phyloP scores from a whole-genome alignment of 2,113 vertebrate genomes.

The Hippocampus zosterae region DNA sequence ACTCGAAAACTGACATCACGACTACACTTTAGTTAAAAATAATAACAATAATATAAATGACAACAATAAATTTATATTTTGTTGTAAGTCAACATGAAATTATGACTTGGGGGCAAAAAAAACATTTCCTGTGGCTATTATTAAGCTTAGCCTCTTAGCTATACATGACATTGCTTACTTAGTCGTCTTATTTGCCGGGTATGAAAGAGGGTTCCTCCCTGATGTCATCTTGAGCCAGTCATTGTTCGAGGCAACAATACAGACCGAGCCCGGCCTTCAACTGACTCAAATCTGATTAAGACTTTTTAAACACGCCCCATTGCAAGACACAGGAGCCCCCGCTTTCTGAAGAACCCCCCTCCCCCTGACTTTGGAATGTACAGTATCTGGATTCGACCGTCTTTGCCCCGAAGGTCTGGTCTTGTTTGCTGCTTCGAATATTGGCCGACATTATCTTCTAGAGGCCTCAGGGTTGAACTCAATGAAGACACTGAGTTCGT shows the following conservation, averaged over 20 bases:
- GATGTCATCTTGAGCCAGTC: constrained; percentile 43
- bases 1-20: neutral
- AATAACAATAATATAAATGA: no score
- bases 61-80: no score
- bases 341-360: neutral
- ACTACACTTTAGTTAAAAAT: no score
- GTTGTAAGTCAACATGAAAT: no score
- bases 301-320: constrained; percentile 46
- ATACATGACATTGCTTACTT: constrained; percentile 18
- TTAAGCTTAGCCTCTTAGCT: neutral
- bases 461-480: constrained; percentile 29
- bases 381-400: constrained; percentile 25
- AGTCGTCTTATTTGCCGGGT: constrained; percentile 37
- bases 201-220: constrained; percentile 45
- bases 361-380: constrained; percentile 42
- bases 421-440: constrained; percentile 28
- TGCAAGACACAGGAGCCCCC: constrained; percentile 7
- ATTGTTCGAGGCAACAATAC: constrained; percentile 57
- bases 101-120: no score
- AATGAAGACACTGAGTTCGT: constrained; percentile 18
- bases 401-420: constrained; percentile 41
- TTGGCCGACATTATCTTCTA: constrained; percentile 45
- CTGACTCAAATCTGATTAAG: constrained; percentile 50
- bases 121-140: no score
- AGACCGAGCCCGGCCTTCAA: constrained; percentile 29